Conservation (phyloP, 2,888 invertebrate species). For the Drosophila ustulata region DNA sequence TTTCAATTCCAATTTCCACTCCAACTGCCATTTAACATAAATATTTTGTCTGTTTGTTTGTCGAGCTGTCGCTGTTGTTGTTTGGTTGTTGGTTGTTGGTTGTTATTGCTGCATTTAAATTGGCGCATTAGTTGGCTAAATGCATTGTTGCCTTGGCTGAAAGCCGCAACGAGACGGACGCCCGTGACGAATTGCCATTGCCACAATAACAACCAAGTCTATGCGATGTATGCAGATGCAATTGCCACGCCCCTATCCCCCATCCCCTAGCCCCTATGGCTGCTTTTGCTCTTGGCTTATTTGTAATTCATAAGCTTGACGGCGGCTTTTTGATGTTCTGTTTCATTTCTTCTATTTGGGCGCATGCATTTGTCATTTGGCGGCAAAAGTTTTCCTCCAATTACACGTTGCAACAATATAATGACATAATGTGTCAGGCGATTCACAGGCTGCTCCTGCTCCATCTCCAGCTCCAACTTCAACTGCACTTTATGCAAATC, state of each 20-base stretch:
- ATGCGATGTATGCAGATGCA: conserved; percentile 65
- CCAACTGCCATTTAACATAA: conserved; percentile 75
- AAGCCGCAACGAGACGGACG: conserved; percentile 59
- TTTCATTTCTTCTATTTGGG: conserved; percentile 6
- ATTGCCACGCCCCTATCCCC: conserved; percentile 58
- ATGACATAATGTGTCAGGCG: conserved; percentile 76
- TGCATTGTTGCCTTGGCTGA: conserved; percentile 56
- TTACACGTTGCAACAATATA: conserved; percentile 80
- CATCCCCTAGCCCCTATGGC: conserved; percentile 16
- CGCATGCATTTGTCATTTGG: conserved; percentile 74
- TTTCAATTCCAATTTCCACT: conserved; percentile 52
- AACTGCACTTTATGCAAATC: conserved; percentile 65
- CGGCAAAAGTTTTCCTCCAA: conserved; percentile 77
- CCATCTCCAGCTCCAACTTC: background rate
- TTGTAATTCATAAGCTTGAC: conserved; percentile 78
- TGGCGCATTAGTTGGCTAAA: conserved; percentile 77
- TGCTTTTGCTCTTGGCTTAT: conserved; percentile 52
- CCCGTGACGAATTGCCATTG: conserved; percentile 61
- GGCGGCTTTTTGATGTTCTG: conserved; percentile 70
- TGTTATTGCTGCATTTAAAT: conserved; percentile 61
- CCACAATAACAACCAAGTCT: conserved; percentile 33
- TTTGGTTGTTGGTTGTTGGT: conserved; percentile 18
- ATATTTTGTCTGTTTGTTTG: conserved; percentile 67
- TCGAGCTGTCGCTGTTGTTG: conserved; percentile 16
- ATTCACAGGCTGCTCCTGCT: conserved; percentile 30